Conservation (phyloP, 2,113 vertebrate genomes). For the Eudyptes chrysolophus region DNA sequence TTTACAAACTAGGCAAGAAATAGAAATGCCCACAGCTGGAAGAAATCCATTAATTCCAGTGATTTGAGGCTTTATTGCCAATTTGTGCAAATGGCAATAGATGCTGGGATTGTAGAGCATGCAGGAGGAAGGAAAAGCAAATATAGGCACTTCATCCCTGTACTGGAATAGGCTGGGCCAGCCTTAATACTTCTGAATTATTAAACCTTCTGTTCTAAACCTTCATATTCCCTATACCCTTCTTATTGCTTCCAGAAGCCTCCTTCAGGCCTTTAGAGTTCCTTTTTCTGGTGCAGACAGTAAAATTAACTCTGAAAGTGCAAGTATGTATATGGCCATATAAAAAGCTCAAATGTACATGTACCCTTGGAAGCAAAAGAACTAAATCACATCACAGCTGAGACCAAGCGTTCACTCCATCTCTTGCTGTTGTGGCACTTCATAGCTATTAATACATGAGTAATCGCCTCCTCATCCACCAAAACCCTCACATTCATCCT, state of each 20-base stretch:
- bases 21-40: background rate
- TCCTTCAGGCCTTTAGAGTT: background rate
- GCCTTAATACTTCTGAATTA: background rate
- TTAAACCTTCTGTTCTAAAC: background rate
- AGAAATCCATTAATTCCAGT: background rate
- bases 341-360: background rate
- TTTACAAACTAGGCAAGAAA: background rate
- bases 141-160: background rate
- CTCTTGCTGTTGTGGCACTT: background rate
- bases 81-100: background rate
- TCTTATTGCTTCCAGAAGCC: background rate
- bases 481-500: background rate
- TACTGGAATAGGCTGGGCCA: background rate
- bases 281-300: background rate
- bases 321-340: background rate
- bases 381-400: background rate
- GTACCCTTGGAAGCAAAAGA: background rate
- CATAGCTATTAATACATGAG: background rate
- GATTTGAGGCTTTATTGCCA: background rate
- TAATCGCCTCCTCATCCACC: background rate
- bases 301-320: background rate
- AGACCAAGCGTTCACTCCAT: accelerated
- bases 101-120: background rate
- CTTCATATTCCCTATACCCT: background rate
- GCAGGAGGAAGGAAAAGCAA: background rate